Conservation (phyloP, 2,797 vertebrate genomes). For the Carcharodon carcharias region DNA sequence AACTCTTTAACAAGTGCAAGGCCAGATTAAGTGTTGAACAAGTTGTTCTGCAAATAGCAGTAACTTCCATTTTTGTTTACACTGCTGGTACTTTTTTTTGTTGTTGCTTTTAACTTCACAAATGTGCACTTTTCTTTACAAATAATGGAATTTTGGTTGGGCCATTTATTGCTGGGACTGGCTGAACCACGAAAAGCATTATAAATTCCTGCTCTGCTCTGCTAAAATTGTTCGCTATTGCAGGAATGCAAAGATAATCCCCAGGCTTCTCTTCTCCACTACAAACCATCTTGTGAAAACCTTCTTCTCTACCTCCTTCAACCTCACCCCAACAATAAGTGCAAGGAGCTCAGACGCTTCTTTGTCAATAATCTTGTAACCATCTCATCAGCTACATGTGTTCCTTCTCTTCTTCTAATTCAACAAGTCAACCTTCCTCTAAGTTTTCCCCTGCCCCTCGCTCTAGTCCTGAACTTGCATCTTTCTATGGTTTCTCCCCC, state of each 20-base stretch:
- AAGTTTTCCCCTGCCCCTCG: not conserved
- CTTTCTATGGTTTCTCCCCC: not conserved
- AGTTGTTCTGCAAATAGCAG: not conserved
- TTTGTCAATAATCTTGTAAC: not conserved
- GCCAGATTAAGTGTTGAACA: not conserved
- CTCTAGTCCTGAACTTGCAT: not conserved
- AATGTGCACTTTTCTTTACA: not conserved
- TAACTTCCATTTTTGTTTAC: not conserved
- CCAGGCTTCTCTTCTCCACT: not conserved
- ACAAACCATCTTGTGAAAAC: not conserved
- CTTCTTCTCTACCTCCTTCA: not conserved
- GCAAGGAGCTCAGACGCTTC: not conserved
- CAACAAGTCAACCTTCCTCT: not conserved
- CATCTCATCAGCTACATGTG: not conserved
- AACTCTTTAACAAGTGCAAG: not conserved
- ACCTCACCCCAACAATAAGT: not conserved
- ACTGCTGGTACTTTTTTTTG: not conserved
- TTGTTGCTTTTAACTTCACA: not conserved
- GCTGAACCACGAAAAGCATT: not conserved
- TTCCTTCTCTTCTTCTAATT: not conserved
- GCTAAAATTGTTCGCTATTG: not conserved
- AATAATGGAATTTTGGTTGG: not conserved
- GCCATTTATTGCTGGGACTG: not conserved
- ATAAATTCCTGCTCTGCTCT: not conserved
- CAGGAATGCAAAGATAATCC: not conserved